phyloP scores from a whole-genome alignment of 2,797 vertebrate genomes.

The Pygocentrus nattereri region DNA sequence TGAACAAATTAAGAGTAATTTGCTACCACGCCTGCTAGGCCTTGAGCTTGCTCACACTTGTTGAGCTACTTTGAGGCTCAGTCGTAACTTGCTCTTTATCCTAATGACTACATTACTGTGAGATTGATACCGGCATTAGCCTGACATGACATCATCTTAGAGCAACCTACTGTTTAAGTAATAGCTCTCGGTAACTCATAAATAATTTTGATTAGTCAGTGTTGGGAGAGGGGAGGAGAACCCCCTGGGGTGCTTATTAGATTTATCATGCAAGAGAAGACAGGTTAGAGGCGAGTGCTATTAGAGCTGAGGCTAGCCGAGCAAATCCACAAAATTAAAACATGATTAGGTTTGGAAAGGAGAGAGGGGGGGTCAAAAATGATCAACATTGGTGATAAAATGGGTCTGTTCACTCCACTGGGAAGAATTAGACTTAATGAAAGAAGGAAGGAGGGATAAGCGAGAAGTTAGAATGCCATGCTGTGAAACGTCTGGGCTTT shows the following conservation, averaged over 20 bases:
- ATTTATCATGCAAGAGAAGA: constrained; percentile 65
- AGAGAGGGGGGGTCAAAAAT: constrained; percentile 18
- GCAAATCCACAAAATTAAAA: constrained; percentile 60
- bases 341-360: constrained; percentile 54
- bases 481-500: constrained; percentile 12
- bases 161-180: constrained; percentile 40
- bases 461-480: constrained; percentile 16
- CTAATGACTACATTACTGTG: constrained; percentile 16
- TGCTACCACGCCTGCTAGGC: no score
- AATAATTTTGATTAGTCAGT: constrained; percentile 71
- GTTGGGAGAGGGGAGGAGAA: constrained; percentile 56
- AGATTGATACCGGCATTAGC: constrained; percentile 43
- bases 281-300: constrained; percentile 48
- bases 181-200: constrained; percentile 58
- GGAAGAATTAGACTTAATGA: constrained; percentile 62
- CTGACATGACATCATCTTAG: constrained; percentile 21
- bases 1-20: constrained; percentile 2
- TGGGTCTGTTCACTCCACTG: constrained; percentile 20
- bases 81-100: not conserved
- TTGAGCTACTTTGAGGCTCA: not conserved
- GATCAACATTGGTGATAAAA: constrained; percentile 31
- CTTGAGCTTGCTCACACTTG: no score
- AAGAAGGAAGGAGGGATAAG: constrained; percentile 47
- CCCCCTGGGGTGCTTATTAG: constrained; percentile 54
- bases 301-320: constrained; percentile 57